Percentiles rank a stretch among this genome's conserved stretches.
Evolutionary conservation across 2,113 vertebrate species (phyloP).

Genomic region (human (Homo sapiens)): DNA sequence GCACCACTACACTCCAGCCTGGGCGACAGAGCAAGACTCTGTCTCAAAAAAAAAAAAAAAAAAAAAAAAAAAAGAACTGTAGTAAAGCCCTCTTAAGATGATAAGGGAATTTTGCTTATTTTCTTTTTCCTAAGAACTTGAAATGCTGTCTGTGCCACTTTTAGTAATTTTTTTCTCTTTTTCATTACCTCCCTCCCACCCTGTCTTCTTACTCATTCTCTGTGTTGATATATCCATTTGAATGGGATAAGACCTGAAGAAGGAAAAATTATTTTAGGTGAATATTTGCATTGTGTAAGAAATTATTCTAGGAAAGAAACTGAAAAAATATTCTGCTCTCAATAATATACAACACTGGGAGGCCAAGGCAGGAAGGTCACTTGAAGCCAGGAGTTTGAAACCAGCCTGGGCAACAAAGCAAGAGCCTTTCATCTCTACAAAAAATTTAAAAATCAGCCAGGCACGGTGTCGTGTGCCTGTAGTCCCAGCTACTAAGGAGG

Average conservation of each 20-base stretch:
- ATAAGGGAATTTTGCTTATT: background rate
- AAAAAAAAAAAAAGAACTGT: background rate
- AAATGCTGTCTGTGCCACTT: background rate
- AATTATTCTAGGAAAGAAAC: background rate
- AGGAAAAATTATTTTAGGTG: background rate
- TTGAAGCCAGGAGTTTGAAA: background rate
- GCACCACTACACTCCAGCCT: no score
- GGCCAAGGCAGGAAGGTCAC: background rate
- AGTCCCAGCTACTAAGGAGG: background rate
- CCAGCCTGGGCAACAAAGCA: background rate
- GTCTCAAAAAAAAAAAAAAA: no score
- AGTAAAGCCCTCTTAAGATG: background rate
- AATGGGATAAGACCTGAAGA: background rate
- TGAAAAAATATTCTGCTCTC: background rate
- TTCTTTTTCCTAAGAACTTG: background rate
- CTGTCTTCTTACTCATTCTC: background rate
- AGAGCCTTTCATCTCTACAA: background rate
- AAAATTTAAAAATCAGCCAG: background rate
- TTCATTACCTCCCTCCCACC: background rate
- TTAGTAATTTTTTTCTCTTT: background rate
- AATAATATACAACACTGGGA: background rate
- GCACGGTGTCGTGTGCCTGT: background rate
- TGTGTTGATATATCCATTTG: background rate
- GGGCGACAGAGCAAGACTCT: no score
- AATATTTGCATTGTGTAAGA: slow-evolving; percentile 6